phyloP scores from a whole-genome alignment of 1,140 invertebrate genomes.

The Episyrphus balteatus region DNA sequence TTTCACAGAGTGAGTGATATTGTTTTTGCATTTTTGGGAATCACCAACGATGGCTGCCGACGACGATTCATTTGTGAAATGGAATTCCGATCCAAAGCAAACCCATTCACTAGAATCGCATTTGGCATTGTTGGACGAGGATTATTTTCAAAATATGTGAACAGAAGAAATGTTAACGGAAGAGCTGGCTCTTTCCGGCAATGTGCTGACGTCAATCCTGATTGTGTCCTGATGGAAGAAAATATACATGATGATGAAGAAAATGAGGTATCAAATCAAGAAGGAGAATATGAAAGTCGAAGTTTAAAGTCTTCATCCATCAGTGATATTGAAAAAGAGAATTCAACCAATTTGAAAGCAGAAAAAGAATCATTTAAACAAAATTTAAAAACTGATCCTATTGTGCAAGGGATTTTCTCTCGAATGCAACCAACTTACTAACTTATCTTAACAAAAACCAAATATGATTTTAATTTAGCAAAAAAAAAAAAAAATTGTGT shows the following conservation, averaged over 20 bases:
- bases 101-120: slow-evolving; percentile 31
- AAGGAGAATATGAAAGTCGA: neutral
- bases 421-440: no score
- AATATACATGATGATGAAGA: slow-evolving; percentile 3
- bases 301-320: neutral
- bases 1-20: slow-evolving; percentile 25
- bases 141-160: slow-evolving; percentile 32
- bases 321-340: neutral
- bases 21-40: slow-evolving; percentile 29
- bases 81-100: slow-evolving; percentile 29
- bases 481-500: no score
- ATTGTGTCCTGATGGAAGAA: slow-evolving; percentile 27
- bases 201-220: slow-evolving; percentile 25
- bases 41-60: slow-evolving; percentile 28
- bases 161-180: slow-evolving; percentile 17
- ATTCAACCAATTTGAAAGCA: neutral
- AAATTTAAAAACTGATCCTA: no score
- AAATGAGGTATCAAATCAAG: neutral
- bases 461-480: no score
- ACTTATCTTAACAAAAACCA: no score
- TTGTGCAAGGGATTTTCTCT: no score
- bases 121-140: slow-evolving; percentile 31
- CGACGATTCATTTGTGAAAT: slow-evolving; percentile 34
- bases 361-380: neutral
- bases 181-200: slow-evolving; percentile 21